Conservation (phyloP, 2,113 vertebrate genomes). For the Dromaius novaehollandiae region DNA sequence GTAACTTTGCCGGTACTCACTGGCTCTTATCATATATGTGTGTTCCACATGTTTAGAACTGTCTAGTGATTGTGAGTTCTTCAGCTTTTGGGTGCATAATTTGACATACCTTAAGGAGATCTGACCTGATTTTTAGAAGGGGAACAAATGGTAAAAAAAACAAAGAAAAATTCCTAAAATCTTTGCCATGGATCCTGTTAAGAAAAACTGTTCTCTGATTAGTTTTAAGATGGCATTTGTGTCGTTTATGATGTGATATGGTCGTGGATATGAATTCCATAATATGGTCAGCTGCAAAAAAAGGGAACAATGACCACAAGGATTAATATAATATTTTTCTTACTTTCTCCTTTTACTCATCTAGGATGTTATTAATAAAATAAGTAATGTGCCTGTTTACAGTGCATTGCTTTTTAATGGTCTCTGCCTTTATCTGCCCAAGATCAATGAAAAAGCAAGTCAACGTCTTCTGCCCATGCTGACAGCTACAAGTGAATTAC, state of each 20-base stretch:
- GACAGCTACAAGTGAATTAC: accelerated
- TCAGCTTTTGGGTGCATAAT: not conserved
- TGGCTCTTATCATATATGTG: accelerated
- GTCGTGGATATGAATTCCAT: not conserved
- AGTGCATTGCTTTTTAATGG: accelerated
- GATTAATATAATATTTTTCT: not conserved
- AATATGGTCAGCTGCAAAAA: not conserved
- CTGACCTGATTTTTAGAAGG: not conserved
- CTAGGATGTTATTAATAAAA: not conserved
- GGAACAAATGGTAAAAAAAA: not conserved
- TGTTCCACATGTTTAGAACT: not conserved
- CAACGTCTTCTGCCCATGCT: not conserved
- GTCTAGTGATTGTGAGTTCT: not conserved
- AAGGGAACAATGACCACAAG: not conserved
- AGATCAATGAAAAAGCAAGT: not conserved
- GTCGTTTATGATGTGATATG: not conserved
- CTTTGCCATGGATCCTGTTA: not conserved
- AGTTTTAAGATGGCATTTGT: not conserved
- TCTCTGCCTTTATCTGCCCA: not conserved
- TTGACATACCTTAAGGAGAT: not conserved
- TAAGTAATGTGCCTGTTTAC: accelerated
- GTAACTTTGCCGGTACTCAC: not conserved
- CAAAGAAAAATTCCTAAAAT: not conserved
- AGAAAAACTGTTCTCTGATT: not conserved
- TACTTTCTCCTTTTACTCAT: too few relatives aligned